Evolutionary conservation across 2,888 invertebrate species (phyloP).

Genomic region (Diploptera punctata): DNA sequence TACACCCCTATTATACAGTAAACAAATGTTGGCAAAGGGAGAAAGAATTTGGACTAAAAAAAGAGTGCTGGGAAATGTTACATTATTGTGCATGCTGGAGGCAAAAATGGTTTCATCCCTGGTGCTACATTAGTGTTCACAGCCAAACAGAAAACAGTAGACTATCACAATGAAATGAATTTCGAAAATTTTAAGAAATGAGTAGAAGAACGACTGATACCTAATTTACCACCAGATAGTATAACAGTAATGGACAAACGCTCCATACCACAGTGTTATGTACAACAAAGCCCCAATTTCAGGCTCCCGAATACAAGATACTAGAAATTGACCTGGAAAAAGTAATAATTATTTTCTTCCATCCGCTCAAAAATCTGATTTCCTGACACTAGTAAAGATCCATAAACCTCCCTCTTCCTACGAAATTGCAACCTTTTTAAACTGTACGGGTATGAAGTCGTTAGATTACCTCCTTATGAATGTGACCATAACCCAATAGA

Average conservation of each 20-base stretch:
- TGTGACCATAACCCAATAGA: neutral
- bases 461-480: neutral
- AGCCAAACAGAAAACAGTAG: conserved; percentile 11
- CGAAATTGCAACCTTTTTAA: neutral
- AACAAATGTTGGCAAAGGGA: conserved; percentile 11
- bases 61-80: neutral
- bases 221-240: neutral
- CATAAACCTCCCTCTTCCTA: neutral
- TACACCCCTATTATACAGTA: neutral
- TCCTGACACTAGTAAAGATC: neutral
- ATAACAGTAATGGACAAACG: neutral
- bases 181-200: conserved; percentile 20
- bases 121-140: neutral
- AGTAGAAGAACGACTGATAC: neutral
- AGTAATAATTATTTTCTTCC: neutral
- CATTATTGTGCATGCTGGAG: neutral
- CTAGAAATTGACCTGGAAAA: neutral
- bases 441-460: neutral
- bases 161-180: conserved; percentile 15
- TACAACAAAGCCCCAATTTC: neutral
- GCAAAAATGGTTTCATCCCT: neutral
- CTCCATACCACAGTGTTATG: neutral
- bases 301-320: neutral
- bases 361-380: neutral
- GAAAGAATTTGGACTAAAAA: neutral